A percentile compares a stretch with the other conserved stretches of the same genome.
Evolutionary conservation across 2,888 invertebrate genomes (phyloP).

Genomic region (Sinohyriopsis cumingii): DNA sequence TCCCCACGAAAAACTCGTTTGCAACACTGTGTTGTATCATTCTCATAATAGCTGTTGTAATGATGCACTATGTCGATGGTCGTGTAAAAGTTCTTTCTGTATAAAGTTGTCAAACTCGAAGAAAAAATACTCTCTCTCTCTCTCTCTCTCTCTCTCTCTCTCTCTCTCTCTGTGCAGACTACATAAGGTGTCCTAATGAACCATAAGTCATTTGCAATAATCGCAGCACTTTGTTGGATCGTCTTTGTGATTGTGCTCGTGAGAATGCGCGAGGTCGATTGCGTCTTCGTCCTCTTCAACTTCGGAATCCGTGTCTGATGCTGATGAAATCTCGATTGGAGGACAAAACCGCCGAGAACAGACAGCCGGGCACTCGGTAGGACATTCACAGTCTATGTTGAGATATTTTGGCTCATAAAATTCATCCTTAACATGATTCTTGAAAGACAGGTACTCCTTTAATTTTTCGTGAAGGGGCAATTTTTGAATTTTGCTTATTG

Average conservation of each 20-base stretch:
- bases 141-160: no score
- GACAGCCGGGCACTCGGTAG: conserved; percentile 57
- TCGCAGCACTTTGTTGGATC: conserved; percentile 28
- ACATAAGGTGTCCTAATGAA: no score
- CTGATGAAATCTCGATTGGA: conserved; percentile 57
- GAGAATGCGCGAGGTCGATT: not conserved
- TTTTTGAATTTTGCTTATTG: conserved; percentile 45
- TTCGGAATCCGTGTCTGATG: conserved; percentile 48
- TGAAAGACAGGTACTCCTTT: conserved; percentile 50
- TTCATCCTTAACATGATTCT: conserved; percentile 51
- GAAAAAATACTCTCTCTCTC: no score
- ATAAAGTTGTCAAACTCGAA: no score
- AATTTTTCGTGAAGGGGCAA: conserved; percentile 52
- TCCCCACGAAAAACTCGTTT: no score
- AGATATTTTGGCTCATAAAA: conserved; percentile 47
- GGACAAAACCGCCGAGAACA: conserved; percentile 56
- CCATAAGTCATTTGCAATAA: conserved; percentile 16
- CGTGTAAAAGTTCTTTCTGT: no score
- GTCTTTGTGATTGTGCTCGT: conserved; percentile 2
- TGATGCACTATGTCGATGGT: no score
- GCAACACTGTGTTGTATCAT: no score
- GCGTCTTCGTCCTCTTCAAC: conserved; percentile 32
- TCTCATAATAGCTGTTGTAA: no score
- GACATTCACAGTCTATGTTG: conserved; percentile 52
- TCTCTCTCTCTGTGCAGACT: no score